A percentile compares a stretch with the other conserved stretches of the same genome.
These are phyloP conservation scores for Hemibagrus wyckioides DNA, from an alignment of 2,113 vertebrate genomes.

Conservation along the genomic window DNA sequence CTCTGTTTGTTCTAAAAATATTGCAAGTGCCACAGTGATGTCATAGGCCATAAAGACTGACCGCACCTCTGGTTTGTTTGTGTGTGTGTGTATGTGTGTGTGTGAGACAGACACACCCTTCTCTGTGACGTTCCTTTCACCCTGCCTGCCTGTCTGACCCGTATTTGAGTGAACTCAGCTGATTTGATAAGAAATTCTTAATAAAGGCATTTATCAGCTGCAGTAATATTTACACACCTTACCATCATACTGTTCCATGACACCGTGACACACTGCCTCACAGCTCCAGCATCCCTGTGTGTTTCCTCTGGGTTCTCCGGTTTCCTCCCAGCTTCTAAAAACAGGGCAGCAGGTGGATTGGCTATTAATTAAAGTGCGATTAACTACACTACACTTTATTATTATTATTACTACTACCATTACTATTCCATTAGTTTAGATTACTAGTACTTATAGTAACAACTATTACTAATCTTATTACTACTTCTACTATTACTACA, in stretches of 20 bases:
- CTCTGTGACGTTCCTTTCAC: not conserved
- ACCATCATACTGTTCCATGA: not conserved
- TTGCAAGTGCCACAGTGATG: not conserved
- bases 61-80: not conserved
- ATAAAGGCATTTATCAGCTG: not conserved
- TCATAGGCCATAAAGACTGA: not conserved
- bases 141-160: not conserved
- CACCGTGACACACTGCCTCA: not conserved
- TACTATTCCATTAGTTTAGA: too few species aligned
- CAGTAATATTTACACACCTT: not conserved
- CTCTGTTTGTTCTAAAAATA: conserved; percentile 10
- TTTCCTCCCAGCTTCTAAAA: not conserved
- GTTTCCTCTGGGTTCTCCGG: not conserved
- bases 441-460: too few species aligned
- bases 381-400: too few species aligned
- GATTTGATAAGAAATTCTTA: not conserved
- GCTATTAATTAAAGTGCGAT: not conserved
- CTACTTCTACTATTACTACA: too few species aligned
- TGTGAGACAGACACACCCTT: not conserved
- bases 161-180: not conserved
- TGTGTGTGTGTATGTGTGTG: not conserved
- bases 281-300: not conserved
- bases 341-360: not conserved
- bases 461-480: too few species aligned
- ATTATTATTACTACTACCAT: too few species aligned